Evolutionary conservation across 1,140 invertebrate species (phyloP).

Genomic region (Hestina assimilis): DNA sequence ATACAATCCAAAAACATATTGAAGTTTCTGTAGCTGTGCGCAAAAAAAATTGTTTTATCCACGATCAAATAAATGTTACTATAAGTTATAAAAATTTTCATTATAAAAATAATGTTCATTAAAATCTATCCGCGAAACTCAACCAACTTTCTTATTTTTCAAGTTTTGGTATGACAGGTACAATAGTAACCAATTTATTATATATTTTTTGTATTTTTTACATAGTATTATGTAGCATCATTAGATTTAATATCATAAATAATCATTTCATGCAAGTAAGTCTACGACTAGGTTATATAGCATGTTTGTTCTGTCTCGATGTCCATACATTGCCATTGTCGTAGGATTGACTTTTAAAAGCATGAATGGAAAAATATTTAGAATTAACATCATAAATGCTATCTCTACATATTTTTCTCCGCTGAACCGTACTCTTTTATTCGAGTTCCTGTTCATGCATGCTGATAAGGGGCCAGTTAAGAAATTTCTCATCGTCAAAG

Average conservation of each 20-base stretch:
- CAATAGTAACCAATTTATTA: constrained; percentile 12
- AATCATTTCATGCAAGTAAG: constrained; percentile 21
- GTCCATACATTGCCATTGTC: constrained; percentile 29
- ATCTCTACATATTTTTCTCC: constrained; percentile 9
- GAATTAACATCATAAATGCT: constrained; percentile 13
- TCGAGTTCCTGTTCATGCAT: constrained; percentile 12
- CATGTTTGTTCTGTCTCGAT: constrained; percentile 32
- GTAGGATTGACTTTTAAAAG: constrained; percentile 11
- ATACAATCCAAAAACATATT: too few relatives aligned
- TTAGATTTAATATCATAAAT: constrained; percentile 21
- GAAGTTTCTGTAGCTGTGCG: too few relatives aligned
- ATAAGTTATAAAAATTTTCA: too few relatives aligned
- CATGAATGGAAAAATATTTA: constrained; percentile 18
- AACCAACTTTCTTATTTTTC: not conserved
- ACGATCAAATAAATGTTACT: too few relatives aligned
- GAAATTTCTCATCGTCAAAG: constrained; percentile 34
- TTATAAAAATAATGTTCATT: too few relatives aligned
- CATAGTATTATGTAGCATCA: constrained; percentile 9
- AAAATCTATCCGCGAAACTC: not conserved
- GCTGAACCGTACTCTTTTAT: constrained; percentile 9
- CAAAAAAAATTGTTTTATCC: too few relatives aligned
- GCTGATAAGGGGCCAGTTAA: constrained; percentile 7
- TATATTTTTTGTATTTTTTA: constrained; percentile 9
- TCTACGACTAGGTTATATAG: constrained; percentile 34
- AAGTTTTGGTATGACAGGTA: constrained; percentile 20